Evolutionary conservation across 2,797 vertebrate species (phyloP), one percentile per base, ranked within the genome.

Genomic region (Acrocephalus scirpaceus): DNA sequence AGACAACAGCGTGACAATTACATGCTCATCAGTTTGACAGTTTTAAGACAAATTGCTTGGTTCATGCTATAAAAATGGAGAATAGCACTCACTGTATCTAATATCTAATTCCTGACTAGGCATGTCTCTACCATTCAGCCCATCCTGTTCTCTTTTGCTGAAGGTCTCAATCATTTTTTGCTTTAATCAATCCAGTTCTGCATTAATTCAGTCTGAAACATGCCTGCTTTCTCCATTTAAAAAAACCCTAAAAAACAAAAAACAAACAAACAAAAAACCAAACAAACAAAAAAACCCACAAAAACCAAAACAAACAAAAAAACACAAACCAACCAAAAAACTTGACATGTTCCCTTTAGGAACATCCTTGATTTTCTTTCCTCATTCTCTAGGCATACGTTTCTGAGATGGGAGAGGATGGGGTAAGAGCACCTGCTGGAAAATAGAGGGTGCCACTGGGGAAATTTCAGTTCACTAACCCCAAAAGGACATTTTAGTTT

Each of bases 11-110:
- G 5, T 45, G 75, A 91, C 89, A 90, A 95, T 96, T 93, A 94
- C 90, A 95, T 73, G 95, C 87, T 88, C 95, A 78, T 92, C 94
- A 84, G 66, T 51, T 90, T 70, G 88, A 90, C 74, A 75, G 90
- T 56, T 74, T 80, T n/a, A 86, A 84, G 65, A 88, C 93, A 92
- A 95, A 95, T 92, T 47, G 86, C 53, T 92, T 54, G 40, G 38
- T 81, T 88, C 64, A n/a, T 51, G 72, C 74, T 34, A 57, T 50
- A 82, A 93, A 90, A 64, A 61, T 6, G 42, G 56, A 86, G 69
- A 74, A 45, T 6, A 86, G 54, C 45, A 44, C 9, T 57, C 30
- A 30, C 42, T 47, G 27, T 16, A 56, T n/a, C 64, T 47, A 47
- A 72, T 21, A 75, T 29, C 70, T 58, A 74, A 72, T 38, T 81